Conservation (phyloP, 1,140 invertebrate genomes). For the Potamilus streckersoni region DNA sequence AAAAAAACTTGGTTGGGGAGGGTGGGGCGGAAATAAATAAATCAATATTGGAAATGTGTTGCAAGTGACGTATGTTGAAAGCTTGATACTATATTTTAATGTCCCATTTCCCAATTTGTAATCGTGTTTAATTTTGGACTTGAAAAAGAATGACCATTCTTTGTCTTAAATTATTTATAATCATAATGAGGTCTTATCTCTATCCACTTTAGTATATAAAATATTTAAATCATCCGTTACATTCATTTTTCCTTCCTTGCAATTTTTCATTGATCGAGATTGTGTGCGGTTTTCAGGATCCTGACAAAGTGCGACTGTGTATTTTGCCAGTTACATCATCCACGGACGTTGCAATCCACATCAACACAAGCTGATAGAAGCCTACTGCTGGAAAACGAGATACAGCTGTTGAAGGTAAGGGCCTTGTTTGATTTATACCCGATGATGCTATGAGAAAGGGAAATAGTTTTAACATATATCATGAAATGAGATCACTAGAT, state of each 20-base stretch:
- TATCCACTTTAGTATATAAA: background rate
- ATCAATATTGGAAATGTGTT: too few species aligned
- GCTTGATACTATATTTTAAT: too few species aligned
- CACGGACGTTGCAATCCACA: slow-evolving; percentile 50
- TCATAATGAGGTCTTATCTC: background rate
- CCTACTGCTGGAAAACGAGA: slow-evolving; percentile 65
- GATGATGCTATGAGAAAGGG: too few species aligned
- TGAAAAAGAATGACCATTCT: background rate
- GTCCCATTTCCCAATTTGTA: too few species aligned
- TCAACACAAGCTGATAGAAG: slow-evolving; percentile 61
- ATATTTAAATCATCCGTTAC: background rate
- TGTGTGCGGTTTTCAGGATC: slow-evolving; percentile 36
- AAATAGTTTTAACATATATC: too few species aligned
- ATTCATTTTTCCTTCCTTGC: background rate
- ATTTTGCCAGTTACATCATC: slow-evolving; percentile 44
- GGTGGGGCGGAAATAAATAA: too few species aligned
- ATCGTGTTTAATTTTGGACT: too few species aligned
- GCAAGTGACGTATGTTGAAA: too few species aligned
- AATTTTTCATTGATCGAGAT: background rate
- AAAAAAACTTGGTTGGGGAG: too few species aligned
- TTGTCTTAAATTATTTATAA: background rate
- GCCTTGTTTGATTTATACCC: too few species aligned
- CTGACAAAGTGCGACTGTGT: slow-evolving; percentile 59
- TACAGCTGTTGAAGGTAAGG: slow-evolving; percentile 15
- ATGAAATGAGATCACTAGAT: too few species aligned